Conservation (phyloP, 1,140 invertebrate genomes). For the Drosophila equinoxialis region DNA sequence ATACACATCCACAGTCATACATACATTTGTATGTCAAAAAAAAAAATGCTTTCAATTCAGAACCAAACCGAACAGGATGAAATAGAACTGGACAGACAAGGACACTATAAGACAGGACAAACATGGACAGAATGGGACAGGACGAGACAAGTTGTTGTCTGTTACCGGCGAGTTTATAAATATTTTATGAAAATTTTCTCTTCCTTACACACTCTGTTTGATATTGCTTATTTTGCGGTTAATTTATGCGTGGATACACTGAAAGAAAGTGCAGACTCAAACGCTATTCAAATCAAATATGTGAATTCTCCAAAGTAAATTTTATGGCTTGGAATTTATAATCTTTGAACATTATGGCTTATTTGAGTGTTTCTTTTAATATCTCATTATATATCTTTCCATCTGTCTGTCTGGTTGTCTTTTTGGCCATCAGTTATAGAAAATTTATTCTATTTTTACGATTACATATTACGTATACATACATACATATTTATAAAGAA, state of each 20-base stretch:
- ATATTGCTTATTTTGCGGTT: conserved; percentile 68
- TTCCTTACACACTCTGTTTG: conserved; percentile 19
- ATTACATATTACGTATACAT: too few relatives aligned
- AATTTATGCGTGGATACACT: conserved; percentile 63
- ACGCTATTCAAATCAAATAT: too few relatives aligned
- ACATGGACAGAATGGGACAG: neutral
- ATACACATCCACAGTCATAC: neutral
- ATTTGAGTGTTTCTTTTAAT: too few relatives aligned
- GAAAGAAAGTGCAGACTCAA: conserved; percentile 8
- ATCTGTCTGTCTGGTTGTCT: too few relatives aligned
- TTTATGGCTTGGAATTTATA: too few relatives aligned
- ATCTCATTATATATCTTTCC: too few relatives aligned
- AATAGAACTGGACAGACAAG: neutral
- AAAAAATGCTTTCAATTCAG: conserved; percentile 1
- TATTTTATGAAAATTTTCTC: conserved; percentile 52
- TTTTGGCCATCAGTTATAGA: too few relatives aligned
- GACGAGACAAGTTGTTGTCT: neutral
- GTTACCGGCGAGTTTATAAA: conserved; percentile 59
- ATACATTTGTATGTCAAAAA: neutral
- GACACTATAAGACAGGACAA: neutral
- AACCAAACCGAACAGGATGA: conserved; percentile 2
- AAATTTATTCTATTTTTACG: too few relatives aligned
- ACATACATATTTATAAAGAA: too few relatives aligned
- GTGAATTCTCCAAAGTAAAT: too few relatives aligned
- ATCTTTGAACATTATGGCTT: too few relatives aligned